Evolutionary conservation across 2,113 vertebrate species (phyloP).

Genomic region (Passer domesticus): DNA sequence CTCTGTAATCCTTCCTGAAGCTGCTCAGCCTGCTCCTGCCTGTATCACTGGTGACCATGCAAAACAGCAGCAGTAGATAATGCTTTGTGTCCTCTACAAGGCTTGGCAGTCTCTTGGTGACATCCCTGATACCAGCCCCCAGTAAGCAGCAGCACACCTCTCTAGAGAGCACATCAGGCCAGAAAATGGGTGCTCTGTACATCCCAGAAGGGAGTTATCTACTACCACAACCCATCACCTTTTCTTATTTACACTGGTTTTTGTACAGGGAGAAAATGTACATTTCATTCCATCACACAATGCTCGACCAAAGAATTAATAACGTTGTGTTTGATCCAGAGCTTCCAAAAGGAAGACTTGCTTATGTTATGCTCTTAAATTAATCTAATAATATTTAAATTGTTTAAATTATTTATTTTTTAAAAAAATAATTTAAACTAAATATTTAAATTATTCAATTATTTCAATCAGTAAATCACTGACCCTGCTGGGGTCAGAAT

Average conservation of each 20-base stretch:
- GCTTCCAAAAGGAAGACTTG: neutral
- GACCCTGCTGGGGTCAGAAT: neutral
- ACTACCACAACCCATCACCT: neutral
- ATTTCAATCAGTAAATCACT: neutral
- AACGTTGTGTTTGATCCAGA: neutral
- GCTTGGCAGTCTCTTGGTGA: neutral
- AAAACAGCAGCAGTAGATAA: neutral
- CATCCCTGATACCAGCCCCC: neutral
- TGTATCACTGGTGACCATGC: neutral
- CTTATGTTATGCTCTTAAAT: neutral
- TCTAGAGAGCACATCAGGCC: neutral
- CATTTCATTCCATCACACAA: neutral
- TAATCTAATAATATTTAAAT: neutral
- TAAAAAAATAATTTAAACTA: neutral
- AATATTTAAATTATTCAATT: neutral
- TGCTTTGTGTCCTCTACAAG: neutral
- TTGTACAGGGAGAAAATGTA: neutral
- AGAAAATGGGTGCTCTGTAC: neutral
- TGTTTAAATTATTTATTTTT: neutral
- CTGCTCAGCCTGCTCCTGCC: neutral
- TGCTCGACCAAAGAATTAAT: neutral
- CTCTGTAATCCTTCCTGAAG: neutral
- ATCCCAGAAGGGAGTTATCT: neutral
- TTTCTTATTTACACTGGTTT: neutral
- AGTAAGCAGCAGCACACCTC: neutral